phyloP scores from a whole-genome alignment of 92 coral and sea anemone species.

The Meandrina meandrites region DNA sequence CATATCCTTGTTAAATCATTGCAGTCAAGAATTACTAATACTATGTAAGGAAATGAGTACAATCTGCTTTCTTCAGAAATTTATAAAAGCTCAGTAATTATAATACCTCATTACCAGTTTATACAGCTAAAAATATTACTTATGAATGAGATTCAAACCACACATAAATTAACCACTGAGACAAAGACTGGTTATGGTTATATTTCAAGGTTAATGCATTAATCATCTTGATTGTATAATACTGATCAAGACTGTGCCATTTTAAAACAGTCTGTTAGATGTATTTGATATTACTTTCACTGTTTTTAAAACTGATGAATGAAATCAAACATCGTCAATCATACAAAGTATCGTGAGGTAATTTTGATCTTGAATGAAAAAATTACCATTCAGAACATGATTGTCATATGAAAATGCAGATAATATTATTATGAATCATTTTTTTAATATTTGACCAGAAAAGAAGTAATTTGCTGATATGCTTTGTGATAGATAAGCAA shows the following conservation, averaged over 20 bases:
- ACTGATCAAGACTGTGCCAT: neutral
- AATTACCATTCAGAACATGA: no score
- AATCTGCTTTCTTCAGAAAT: neutral
- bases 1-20: constrained; percentile 20
- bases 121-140: constrained; percentile 8
- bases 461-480: no score
- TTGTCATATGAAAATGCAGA: no score
- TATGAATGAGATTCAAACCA: constrained; percentile 32
- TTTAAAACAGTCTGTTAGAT: neutral
- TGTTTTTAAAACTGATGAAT: neutral
- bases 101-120: neutral
- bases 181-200: constrained; percentile 9
- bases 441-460: no score
- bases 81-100: neutral
- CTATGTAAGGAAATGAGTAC: neutral
- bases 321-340: neutral
- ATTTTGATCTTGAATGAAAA: neutral
- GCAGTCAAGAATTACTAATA: neutral
- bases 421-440: no score
- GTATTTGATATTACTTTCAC: neutral
- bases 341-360: neutral
- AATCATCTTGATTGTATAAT: neutral
- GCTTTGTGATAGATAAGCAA: no score
- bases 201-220: constrained; percentile 11
- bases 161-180: constrained; percentile 28